Evolutionary conservation across 2,888 invertebrate genomes (phyloP).

Genomic region (Gymnoscelis rufifasciata): DNA sequence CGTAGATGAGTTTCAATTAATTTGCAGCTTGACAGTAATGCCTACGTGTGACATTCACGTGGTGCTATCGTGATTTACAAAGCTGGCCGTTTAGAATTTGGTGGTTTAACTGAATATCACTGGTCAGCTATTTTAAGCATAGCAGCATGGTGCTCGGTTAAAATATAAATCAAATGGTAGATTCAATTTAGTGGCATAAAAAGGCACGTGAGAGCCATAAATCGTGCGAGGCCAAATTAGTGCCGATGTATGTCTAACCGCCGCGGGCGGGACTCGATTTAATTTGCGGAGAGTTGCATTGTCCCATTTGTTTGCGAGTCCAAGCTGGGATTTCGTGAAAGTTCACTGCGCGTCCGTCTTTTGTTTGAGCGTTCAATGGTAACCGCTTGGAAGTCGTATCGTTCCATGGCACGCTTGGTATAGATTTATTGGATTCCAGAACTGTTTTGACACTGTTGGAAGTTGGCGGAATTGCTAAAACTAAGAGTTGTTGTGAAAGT

Average conservation of each 20-base stretch:
- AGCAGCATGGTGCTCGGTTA: slow-evolving; percentile 14
- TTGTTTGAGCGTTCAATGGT: slow-evolving; percentile 44
- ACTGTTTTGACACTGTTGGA: slow-evolving; percentile 24
- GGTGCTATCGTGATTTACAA: slow-evolving; percentile 27
- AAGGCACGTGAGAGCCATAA: slow-evolving; percentile 50
- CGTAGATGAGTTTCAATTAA: slow-evolving; percentile 45
- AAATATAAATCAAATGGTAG: slow-evolving; percentile 39
- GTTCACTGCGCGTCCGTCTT: slow-evolving; percentile 43
- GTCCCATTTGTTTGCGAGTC: slow-evolving; percentile 51
- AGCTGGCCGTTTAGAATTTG: slow-evolving; percentile 26
- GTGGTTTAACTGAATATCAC: slow-evolving; percentile 20
- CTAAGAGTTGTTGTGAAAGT: slow-evolving; percentile 6
- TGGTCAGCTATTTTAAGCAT: slow-evolving; percentile 15
- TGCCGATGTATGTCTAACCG: slow-evolving; percentile 54
- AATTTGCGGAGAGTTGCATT: slow-evolving; percentile 54
- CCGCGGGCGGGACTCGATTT: slow-evolving; percentile 47
- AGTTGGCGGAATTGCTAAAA: slow-evolving; percentile 15
- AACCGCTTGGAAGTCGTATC: slow-evolving; percentile 40
- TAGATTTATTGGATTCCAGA: slow-evolving; percentile 47
- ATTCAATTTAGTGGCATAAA: slow-evolving; percentile 46
- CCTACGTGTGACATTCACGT: slow-evolving; percentile 32
- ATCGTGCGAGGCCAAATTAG: slow-evolving; percentile 56
- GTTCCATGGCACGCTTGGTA: slow-evolving; percentile 25
- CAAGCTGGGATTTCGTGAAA: slow-evolving; percentile 46
- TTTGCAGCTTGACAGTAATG: slow-evolving; percentile 27